Base-by-base conservation (phyloP, 2,888 invertebrate species). In the Netelia fuscicornis region DNA sequence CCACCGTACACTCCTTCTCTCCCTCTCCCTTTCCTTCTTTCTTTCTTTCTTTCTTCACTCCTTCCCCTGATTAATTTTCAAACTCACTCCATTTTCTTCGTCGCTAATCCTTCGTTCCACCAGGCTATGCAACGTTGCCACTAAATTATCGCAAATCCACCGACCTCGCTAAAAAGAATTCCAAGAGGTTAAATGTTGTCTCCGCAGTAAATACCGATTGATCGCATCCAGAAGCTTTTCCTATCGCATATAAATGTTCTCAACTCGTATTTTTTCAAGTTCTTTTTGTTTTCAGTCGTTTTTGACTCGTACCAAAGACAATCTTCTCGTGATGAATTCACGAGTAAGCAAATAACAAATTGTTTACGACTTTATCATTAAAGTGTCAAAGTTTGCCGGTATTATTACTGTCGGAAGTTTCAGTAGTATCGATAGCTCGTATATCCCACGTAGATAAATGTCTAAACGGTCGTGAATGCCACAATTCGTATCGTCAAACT, bases 61-160 rank as follows among this genome's bases (percentile, higher is more conserved):
- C 56, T 8, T 64, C 52, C 44, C 25, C 9, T 48, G 25, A 77
- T 82, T 52, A 72, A 77, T 54, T 71, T 17, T 17, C 20, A 58
- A 80, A 48, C 65, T 80, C 65, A 42, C 17, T 67, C n/a, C 56
- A 67, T 54, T 11, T 20, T 17, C 20, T 58, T 58, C 20, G 23
- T 5, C 58, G 20, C 20, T 20, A 20, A 48, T 11, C 13, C 0
- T 48, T 48, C 8, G 13, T 48, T 13, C 48, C 13, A 13, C 2
- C 1, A 48, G 13, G 13, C 48, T 11, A 48, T 48, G 48, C 48
- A 13, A 48, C 10, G 13, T 48, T 48, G 48, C 3, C 13, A 48
- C 58, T 58, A 20, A 58, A 58, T 58, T 58, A 58, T 58, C 58
- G 58, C 10, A n/a, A 58, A 20, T 17, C 20, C 56, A 23, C 58